These are phyloP conservation scores for Saguinus midas DNA, from an alignment of 2,113 vertebrate species.

Conservation along the genomic window DNA sequence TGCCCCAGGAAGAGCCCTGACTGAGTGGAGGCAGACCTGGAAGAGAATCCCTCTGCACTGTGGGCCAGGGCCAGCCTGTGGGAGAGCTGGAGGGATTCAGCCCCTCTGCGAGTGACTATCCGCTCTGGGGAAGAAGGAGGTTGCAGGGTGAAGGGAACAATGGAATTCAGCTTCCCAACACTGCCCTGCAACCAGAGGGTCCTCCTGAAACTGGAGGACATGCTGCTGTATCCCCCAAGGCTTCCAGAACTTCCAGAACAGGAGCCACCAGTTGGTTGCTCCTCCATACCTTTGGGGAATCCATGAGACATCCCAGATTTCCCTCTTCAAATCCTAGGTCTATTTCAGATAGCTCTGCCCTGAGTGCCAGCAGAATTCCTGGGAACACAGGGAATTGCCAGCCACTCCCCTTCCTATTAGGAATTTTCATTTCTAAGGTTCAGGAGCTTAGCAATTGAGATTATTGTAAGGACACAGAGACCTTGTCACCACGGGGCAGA, in stretches of 20 bases:
- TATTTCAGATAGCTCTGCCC: background rate
- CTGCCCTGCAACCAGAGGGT: background rate
- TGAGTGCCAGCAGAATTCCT: background rate
- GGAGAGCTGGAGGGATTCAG: fast-evolving
- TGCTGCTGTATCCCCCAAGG: fast-evolving
- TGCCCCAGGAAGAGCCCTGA: background rate
- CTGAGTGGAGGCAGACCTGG: background rate
- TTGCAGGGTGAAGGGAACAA: background rate
- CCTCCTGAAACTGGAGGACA: background rate
- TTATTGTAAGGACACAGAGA: background rate
- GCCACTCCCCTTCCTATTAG: background rate
- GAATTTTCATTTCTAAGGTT: too few relatives aligned
- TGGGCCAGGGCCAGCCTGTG: background rate
- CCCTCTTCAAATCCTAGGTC: background rate
- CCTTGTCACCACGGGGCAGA: fast-evolving
- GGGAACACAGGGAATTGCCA: background rate
- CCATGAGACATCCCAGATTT: fast-evolving
- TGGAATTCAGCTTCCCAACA: fast-evolving
- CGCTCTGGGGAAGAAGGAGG: background rate
- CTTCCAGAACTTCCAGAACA: background rate
- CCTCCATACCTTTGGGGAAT: background rate
- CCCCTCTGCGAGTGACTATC: fast-evolving
- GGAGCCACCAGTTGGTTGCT: too few relatives aligned
- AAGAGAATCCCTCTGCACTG: fast-evolving
- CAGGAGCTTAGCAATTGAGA: background rate